These are phyloP conservation scores for Drosophila imparisetae DNA, from an alignment of 2,888 invertebrate genomes.

Conservation along the genomic window DNA sequence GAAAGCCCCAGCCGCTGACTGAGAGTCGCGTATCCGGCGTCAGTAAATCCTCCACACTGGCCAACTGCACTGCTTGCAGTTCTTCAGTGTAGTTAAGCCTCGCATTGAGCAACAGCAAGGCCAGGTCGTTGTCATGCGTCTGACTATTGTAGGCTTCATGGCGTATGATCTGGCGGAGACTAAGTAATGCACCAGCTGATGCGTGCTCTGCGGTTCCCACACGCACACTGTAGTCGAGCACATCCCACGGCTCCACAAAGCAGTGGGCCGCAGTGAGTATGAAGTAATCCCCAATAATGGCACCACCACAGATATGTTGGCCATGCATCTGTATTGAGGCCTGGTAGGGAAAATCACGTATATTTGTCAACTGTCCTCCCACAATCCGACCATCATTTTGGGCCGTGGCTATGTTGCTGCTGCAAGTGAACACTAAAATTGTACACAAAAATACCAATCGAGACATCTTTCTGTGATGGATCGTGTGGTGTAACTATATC, in stretches of 20 bases:
- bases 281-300: conserved; percentile 63
- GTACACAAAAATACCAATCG: conserved; percentile 3
- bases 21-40: conserved; percentile 46
- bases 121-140: conserved; percentile 76
- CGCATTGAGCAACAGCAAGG: conserved; percentile 69
- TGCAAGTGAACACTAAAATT: conserved; percentile 12
- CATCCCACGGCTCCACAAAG: conserved; percentile 60
- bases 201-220: conserved; percentile 69
- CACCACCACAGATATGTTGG: conserved; percentile 75
- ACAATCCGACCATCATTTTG: conserved; percentile 71
- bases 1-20: conserved; percentile 81
- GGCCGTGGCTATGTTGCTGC: conserved; percentile 21
- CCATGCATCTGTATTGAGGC: conserved; percentile 65
- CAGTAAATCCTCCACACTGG: conserved; percentile 46
- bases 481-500: conserved; percentile 14
- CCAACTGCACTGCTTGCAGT: conserved; percentile 68
- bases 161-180: conserved; percentile 64
- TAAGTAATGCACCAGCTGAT: conserved; percentile 69
- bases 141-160: conserved; percentile 68
- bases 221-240: conserved; percentile 67
- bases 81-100: conserved; percentile 63
- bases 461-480: conserved; percentile 23
- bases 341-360: conserved; percentile 67
- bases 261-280: conserved; percentile 79
- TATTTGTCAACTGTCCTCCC: conserved; percentile 65